Percentiles rank a stretch among this genome's conserved stretches.
phyloP scores from a whole-genome alignment of 2,797 vertebrate species.

The Fistularia commersonii region DNA sequence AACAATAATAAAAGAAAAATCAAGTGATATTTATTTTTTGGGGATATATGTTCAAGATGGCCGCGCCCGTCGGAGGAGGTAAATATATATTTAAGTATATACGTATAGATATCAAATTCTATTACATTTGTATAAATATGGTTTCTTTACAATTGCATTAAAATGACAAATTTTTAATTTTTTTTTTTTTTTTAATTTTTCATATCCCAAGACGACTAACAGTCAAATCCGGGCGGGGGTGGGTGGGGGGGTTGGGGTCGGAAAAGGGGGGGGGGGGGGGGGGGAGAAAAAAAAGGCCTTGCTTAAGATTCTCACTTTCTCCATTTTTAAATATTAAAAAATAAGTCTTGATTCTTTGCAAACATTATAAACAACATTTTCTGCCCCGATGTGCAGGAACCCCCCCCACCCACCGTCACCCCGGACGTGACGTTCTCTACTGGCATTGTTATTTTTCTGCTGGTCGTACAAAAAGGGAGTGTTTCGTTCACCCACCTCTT shows the following conservation, averaged over 20 bases:
- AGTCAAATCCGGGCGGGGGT: too few species aligned
- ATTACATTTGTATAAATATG: conserved; percentile 86
- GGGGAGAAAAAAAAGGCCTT: conserved; percentile 83
- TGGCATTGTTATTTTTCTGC: conserved; percentile 42
- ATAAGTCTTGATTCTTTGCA: conserved; percentile 92
- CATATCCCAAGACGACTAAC: conserved; percentile 78
- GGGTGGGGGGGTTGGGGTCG: too few species aligned
- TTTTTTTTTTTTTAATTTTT: too few species aligned
- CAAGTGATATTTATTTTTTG: conserved; percentile 39
- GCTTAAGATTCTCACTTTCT: conserved; percentile 82
- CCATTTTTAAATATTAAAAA: conserved; percentile 94
- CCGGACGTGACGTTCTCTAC: conserved; percentile 2
- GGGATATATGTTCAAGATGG: conserved; percentile 67
- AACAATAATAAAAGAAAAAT: conserved; percentile 30
- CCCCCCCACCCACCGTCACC: too few species aligned
- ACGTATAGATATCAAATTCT: conserved; percentile 74
- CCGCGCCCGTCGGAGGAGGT: conserved; percentile 64
- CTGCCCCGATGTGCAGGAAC: conserved; percentile 57
- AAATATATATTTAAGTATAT: conserved; percentile 73
- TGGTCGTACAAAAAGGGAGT: conserved; percentile 25
- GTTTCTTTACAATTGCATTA: conserved; percentile 90
- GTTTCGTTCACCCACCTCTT: too few species aligned
- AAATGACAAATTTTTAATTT: conserved; percentile 86
- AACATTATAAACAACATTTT: conserved; percentile 88
- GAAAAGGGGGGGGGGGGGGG: too few species aligned